Evolutionary conservation across 2,888 invertebrate species (phyloP), one percentile per base, ranked within the genome.

Genomic region (Terebella lapidaria): DNA sequence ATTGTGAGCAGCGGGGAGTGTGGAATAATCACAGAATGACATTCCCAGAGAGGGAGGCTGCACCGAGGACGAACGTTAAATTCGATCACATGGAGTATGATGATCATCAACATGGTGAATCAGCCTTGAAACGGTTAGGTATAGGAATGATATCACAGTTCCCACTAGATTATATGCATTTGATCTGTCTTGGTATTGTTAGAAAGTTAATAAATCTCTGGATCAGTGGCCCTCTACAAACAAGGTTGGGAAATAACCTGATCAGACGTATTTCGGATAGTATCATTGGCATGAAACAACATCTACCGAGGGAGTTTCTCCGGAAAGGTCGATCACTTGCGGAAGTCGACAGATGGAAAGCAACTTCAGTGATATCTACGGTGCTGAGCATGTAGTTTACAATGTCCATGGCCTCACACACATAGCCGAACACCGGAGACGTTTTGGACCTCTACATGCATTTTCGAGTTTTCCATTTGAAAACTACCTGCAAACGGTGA

Each of bases 101-200:
- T 26, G 57, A 61, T 2, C 70, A 71, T 59, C 70, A 72, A 29
- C 54, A 22, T 52, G 68, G 66, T 1, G 26, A 5, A 20, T 67
- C 67, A 22, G 67, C 69, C 30, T 63, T 71, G 20, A 51, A n/a
- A n/a, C 53, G 59, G 18, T 47, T 70, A 10, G 26, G 60, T 24
- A 47, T 71, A 54, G 65, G 69, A 1, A 56, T 69, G 61, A 63
- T 72, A n/a, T 29, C 61, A 18, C 62, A 68, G 46, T 69, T 76
- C 64, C 69, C 71, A 5, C 46, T 74, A 5, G 75, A 76, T 59
- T 72, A 70, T 51, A 76, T 77, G 75, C 75, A 77, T 58, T 63
- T 71, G 4, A 68, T 72, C 2, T 74, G 72, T 54, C 55, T 74
- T 15, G 75, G 75, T 56, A 70, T 74, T 3, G 58, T 66, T 42